Evolutionary conservation across 2,888 invertebrate species (phyloP).

Genomic region (Eristalis pertinax): DNA sequence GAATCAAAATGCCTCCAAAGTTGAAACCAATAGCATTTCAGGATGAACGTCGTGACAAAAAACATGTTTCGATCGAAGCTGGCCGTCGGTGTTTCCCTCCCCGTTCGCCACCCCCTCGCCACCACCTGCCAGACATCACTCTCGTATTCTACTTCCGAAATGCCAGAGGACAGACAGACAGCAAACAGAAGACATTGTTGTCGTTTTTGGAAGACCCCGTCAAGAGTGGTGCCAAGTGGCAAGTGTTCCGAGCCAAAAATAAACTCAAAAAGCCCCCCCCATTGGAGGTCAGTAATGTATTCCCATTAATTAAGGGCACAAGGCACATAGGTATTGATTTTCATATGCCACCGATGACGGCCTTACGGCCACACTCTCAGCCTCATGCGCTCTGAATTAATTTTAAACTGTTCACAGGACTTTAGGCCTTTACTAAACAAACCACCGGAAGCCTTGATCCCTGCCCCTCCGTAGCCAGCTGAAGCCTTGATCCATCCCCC

Average conservation of each 20-base stretch:
- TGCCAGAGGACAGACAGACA: background rate
- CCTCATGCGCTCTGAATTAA: background rate
- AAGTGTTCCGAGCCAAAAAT: background rate
- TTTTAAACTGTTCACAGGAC: background rate
- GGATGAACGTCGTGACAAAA: too few species aligned
- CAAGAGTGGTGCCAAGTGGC: background rate
- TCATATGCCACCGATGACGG: background rate
- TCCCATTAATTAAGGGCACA: background rate
- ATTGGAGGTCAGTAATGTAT: too few species aligned
- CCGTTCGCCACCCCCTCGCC: too few species aligned
- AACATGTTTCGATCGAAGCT: too few species aligned
- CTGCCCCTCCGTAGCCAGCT: background rate
- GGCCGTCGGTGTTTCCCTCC: too few species aligned
- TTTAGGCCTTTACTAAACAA: background rate
- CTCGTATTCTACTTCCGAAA: background rate
- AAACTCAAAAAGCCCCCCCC: too few species aligned
- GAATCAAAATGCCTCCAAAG: too few species aligned
- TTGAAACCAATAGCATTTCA: too few species aligned
- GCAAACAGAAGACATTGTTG: background rate
- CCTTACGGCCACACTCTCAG: too few species aligned
- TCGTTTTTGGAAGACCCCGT: background rate
- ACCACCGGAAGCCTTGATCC: background rate
- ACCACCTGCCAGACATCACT: too few species aligned
- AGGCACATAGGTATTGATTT: background rate
- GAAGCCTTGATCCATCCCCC: background rate